phyloP scores from a whole-genome alignment of 2,797 vertebrate species.

The Mallotus villosus region DNA sequence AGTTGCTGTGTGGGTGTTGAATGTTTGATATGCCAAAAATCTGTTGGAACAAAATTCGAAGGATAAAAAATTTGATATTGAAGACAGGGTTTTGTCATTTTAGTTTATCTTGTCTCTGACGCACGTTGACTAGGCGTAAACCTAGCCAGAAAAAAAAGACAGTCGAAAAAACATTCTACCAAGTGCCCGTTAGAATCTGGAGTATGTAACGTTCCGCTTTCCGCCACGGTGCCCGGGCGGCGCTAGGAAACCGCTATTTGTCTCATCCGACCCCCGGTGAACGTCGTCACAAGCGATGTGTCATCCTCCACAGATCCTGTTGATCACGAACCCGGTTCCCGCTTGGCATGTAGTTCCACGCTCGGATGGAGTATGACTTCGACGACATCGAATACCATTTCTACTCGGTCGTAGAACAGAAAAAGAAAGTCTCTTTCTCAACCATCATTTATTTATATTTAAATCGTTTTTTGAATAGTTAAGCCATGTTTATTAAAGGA shows the following conservation, averaged over 20 bases:
- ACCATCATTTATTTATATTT: not conserved
- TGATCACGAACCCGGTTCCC: conserved; percentile 29
- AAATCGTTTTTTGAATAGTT: conserved; percentile 4
- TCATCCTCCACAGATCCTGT: conserved; percentile 57
- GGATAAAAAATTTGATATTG: no score
- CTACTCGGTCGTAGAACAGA: conserved; percentile 5
- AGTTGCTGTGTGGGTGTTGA: no score
- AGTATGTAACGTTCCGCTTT: not conserved
- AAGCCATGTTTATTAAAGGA: conserved; percentile 39
- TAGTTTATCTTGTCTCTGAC: no score
- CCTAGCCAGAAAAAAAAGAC: no score
- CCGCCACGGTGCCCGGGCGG: not conserved
- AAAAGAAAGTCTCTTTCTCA: not conserved
- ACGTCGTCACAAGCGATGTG: conserved; percentile 58
- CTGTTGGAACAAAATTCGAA: no score
- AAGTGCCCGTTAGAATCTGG: not conserved
- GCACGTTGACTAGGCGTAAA: no score
- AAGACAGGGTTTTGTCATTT: no score
- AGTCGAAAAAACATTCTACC: not conserved
- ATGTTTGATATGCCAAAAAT: no score
- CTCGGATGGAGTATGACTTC: conserved; percentile 40
- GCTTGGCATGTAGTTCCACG: conserved; percentile 18
- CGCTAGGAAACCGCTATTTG: conserved; percentile 13
- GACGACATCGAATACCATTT: conserved; percentile 27
- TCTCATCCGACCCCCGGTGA: conserved; percentile 17